These are phyloP conservation scores for Brachypodius melanocephalos DNA, from an alignment of 2,113 vertebrate species.

Conservation along the genomic window DNA sequence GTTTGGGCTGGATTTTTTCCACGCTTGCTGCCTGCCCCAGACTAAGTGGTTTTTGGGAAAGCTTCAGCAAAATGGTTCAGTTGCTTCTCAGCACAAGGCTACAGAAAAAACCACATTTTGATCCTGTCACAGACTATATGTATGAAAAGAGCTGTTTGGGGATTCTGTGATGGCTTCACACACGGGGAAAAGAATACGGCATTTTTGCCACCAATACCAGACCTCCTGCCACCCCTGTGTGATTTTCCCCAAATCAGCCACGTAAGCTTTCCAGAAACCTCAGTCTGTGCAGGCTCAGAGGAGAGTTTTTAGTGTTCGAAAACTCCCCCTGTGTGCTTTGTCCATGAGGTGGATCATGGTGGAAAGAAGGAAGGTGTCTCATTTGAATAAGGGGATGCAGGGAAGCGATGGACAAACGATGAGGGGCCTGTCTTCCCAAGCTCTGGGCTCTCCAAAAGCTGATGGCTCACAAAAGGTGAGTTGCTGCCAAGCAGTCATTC, in stretches of 20 bases:
- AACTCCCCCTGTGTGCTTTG: neutral
- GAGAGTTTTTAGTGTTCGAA: neutral
- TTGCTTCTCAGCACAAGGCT: neutral
- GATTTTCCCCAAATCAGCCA: neutral
- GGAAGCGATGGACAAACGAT: neutral
- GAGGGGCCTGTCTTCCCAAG: neutral
- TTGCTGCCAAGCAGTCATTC: neutral
- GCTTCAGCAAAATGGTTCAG: slow-evolving; percentile 20
- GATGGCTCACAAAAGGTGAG: neutral
- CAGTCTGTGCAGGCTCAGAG: neutral
- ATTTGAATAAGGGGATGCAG: neutral
- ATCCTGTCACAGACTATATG: neutral
- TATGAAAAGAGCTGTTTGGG: neutral
- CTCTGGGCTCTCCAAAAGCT: neutral
- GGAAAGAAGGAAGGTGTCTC: neutral
- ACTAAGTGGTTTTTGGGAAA: slow-evolving; percentile 2
- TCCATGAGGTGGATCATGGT: neutral
- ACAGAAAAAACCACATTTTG: neutral
- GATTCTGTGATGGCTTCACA: neutral
- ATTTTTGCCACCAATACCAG: neutral
- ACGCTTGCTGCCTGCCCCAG: neutral
- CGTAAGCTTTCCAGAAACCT: neutral
- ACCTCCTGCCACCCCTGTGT: neutral
- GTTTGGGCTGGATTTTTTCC: slow-evolving; percentile 42
- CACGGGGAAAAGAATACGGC: neutral